Base-by-base conservation (phyloP, 2,113 vertebrate species). In the Embiotoca jacksoni region DNA sequence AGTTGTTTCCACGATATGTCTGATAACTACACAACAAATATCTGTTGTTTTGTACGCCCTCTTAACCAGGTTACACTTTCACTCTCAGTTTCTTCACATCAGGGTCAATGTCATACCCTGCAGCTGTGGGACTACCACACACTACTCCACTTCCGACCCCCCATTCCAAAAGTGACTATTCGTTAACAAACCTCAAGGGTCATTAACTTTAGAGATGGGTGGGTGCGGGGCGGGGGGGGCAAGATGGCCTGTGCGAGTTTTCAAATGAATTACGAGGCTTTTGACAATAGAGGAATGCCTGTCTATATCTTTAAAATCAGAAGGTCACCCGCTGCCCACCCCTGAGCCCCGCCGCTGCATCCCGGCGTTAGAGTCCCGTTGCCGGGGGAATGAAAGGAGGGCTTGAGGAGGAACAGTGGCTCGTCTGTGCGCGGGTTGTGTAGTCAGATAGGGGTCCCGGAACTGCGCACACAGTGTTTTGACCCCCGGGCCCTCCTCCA, bases 251-350 rank as follows among this genome's bases (percentile, higher is more conserved):
- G 83, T 78, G 79, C 55, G 37, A 80, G 78, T 73, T 65, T 54
- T 80, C 72, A 84, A 67, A 84, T 89, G 84, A 91, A 80, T 89
- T 80, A 89, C 23, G 78, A 80, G 90, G 58, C 67, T 71, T 87
- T 74, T 44, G 78, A 93, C 86, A 86, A 87, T 76, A 85, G 74
- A 88, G 88, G 86, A 92, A 93, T 91, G 91, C 78, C 81, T 73
- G 85, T 91, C 88, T 89, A 92, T 94, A 94, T 94, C 94, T 93
- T 93, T 91, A 87, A 93, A 92, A 94, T 94, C 93, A 91, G 89
- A 76, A 90, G 90, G 90, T 93, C 89, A 72, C 88, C 82, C 84
- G 58, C 67, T 84, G 71, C 80, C 90, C 86, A 82, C 83, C 87
- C 85, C 83, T 71, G 76, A 82, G 84, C 78, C 69, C 82, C 74